These are phyloP conservation scores for Chauna torquata DNA, from an alignment of 2,113 vertebrate species.

Conservation along the genomic window DNA sequence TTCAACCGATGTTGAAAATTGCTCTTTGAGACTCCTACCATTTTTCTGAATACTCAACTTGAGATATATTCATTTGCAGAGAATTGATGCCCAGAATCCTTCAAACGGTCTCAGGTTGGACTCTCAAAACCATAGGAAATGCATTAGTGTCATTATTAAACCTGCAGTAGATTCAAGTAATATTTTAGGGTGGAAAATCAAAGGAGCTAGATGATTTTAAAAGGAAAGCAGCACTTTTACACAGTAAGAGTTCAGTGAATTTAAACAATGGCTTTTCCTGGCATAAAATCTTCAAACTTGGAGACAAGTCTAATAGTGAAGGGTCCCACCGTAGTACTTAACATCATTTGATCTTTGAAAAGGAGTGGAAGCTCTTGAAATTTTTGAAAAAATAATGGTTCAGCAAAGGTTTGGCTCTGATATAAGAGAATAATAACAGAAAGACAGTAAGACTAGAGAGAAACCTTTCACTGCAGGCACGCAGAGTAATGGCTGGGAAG, in stretches of 20 bases:
- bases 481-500: background rate
- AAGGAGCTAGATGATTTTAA: background rate
- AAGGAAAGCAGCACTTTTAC: background rate
- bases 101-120: fast-evolving
- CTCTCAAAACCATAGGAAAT: background rate
- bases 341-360: background rate
- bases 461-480: background rate
- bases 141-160: background rate
- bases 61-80: background rate
- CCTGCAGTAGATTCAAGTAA: background rate
- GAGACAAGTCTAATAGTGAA: background rate
- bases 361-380: background rate
- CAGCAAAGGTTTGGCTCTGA: background rate
- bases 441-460: background rate
- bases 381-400: background rate
- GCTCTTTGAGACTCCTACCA: background rate
- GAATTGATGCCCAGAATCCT: background rate
- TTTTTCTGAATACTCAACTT: background rate
- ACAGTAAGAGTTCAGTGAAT: background rate
- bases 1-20: background rate
- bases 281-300: background rate
- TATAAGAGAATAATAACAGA: background rate
- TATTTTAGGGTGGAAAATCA: background rate
- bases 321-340: background rate
- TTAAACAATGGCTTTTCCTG: background rate